Evolutionary conservation across 2,888 invertebrate species (phyloP), one percentile per base, ranked within the genome.

Genomic region (Marasmarcha lunaedactyla): DNA sequence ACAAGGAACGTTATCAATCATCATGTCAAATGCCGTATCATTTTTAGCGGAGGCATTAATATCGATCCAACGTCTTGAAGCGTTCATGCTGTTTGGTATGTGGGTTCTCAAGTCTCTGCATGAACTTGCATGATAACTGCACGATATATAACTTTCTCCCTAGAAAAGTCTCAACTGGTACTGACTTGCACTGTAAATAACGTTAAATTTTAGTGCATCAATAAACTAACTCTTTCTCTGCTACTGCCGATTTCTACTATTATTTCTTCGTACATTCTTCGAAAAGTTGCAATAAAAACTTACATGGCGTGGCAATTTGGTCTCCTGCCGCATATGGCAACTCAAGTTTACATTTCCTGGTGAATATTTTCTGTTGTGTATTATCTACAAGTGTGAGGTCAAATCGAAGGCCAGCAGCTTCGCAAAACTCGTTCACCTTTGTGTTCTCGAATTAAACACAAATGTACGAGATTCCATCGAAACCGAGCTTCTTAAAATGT

Each of bases 1-100:
- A n/a, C 87, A 88, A 71, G 76, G 79, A 41, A 86, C 86, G 1
- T 78, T 88, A 54, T 87, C 88, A 39, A 87, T 88, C 55, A 85
- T 85, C 42, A 88, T 85, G 78, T 88, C 85, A 41, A 78, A 81
- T 54, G 88, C 84, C 26, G 72, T 88, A 5, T 83, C 87, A 14
- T 73, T 83, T 55, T 72, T 86, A 47, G 87, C 88, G 6, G 89
- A 89, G 62, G 85, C 86, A 40, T 63, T 85, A 46, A 86, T 88
- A 30, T 87, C 89, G 15, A 76, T 88, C 35, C 84, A 84, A 52
- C 77, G 89, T 44, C 76, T 89, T 30, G 85, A 88, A 71, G 73
- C 84, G 40, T 88, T 88, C 59, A 74, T 88, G 79, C 60, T 81
- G 48, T 83, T 64, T 67, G 87, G 59, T 83, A 78, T 50, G 81